These are phyloP conservation scores for Pedicia rivosa DNA, from an alignment of 2,888 invertebrate genomes.

Conservation along the genomic window DNA sequence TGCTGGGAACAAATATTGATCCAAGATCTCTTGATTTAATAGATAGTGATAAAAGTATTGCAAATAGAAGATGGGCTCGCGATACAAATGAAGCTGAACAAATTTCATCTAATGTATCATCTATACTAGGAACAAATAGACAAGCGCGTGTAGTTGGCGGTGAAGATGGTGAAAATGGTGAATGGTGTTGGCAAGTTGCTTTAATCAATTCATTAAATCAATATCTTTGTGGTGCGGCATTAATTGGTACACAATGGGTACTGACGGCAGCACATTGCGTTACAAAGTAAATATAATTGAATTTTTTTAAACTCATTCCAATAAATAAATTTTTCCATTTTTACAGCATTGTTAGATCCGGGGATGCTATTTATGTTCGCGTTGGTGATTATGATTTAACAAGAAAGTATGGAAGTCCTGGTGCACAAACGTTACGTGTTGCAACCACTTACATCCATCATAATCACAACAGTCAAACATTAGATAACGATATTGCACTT, in stretches of 20 bases:
- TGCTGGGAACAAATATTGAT: constrained; percentile 27
- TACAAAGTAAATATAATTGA: constrained; percentile 53
- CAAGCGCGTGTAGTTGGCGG: constrained; percentile 63
- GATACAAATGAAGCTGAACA: constrained; percentile 7
- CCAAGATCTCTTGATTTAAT: constrained; percentile 27
- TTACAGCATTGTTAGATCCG: constrained; percentile 76
- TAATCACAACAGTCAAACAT: constrained; percentile 86
- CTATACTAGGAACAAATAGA: constrained; percentile 5
- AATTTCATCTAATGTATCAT: constrained; percentile 14
- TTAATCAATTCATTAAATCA: constrained; percentile 86
- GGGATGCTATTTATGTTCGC: constrained; percentile 83
- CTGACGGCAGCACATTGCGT: constrained; percentile 89
- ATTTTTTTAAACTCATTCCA: background rate
- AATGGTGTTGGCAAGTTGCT: constrained; percentile 94
- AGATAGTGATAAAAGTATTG: background rate
- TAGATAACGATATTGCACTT: constrained; percentile 87
- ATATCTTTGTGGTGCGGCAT: constrained; percentile 82
- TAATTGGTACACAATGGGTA: constrained; percentile 90
- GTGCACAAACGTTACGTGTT: constrained; percentile 77
- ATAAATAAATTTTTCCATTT: background rate
- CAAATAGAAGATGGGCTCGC: background rate
- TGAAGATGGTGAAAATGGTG: constrained; percentile 77
- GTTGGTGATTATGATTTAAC: constrained; percentile 88
- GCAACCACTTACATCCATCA: constrained; percentile 91
- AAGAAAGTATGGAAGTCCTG: constrained; percentile 77